These are phyloP conservation scores for Sebastes alutus DNA, from an alignment of 2,797 vertebrate species.

Conservation along the genomic window DNA sequence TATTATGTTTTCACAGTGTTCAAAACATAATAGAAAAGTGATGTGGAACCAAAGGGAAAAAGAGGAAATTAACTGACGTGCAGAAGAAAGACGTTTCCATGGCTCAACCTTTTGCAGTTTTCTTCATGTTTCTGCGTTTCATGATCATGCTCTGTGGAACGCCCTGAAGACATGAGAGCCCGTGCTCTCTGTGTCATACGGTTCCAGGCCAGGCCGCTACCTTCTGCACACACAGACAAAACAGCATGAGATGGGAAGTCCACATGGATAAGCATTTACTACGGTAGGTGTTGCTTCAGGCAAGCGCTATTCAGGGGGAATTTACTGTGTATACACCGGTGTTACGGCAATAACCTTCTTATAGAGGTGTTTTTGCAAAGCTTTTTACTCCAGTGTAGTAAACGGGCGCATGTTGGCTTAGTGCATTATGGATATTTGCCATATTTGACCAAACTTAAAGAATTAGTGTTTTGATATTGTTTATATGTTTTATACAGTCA, in stretches of 20 bases:
- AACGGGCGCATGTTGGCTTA: slow-evolving; percentile 39
- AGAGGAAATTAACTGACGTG: slow-evolving; percentile 78
- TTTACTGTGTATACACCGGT: slow-evolving; percentile 69
- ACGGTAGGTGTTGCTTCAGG: slow-evolving; percentile 79
- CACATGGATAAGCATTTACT: slow-evolving; percentile 85
- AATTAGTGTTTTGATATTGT: neutral
- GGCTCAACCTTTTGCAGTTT: slow-evolving; percentile 82
- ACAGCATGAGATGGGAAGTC: slow-evolving; percentile 84
- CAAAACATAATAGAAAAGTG: slow-evolving; percentile 83
- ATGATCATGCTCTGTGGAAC: slow-evolving; percentile 78
- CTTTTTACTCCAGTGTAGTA: slow-evolving; percentile 46
- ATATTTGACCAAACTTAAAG: slow-evolving; percentile 18
- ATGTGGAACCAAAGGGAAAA: slow-evolving; percentile 78
- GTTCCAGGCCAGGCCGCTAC: slow-evolving; percentile 74
- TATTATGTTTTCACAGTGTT: slow-evolving; percentile 80
- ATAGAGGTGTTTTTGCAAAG: slow-evolving; percentile 52
- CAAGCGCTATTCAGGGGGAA: slow-evolving; percentile 74
- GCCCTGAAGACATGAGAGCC: slow-evolving; percentile 83
- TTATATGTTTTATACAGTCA: neutral
- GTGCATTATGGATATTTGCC: neutral
- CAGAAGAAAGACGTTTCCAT: slow-evolving; percentile 76
- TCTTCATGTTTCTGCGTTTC: slow-evolving; percentile 78
- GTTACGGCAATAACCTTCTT: slow-evolving; percentile 73
- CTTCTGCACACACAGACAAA: slow-evolving; percentile 77
- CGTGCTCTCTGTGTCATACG: slow-evolving; percentile 77